Conservation (phyloP, 1,140 invertebrate genomes). For the Drosophila lacertosa region DNA sequence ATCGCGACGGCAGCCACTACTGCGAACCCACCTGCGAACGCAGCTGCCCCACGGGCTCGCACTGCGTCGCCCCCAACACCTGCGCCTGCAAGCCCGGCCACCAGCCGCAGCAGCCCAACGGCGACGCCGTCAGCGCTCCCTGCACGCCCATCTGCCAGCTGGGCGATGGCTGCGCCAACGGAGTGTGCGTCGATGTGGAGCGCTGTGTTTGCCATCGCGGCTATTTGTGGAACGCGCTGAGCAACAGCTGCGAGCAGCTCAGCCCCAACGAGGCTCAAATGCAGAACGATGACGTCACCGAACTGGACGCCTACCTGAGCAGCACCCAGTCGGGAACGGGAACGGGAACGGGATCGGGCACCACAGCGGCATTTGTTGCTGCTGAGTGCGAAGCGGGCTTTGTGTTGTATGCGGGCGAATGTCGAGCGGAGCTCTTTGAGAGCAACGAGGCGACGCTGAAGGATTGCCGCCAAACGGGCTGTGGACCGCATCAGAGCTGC, state of each 20-base stretch:
- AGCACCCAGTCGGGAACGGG: no score
- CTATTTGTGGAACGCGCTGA: conserved; percentile 45
- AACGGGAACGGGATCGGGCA: no score
- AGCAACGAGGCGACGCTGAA: conserved; percentile 48
- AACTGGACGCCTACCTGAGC: conserved; percentile 10
- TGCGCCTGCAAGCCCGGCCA: conserved; percentile 62
- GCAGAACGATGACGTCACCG: conserved; percentile 19
- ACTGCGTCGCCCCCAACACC: conserved; percentile 61
- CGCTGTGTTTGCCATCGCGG: conserved; percentile 54
- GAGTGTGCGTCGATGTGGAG: conserved; percentile 55
- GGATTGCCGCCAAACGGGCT: conserved; percentile 46
- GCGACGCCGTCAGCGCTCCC: conserved; percentile 55
- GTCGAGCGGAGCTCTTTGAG: conserved; percentile 59
- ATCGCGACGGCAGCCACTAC: conserved; percentile 60
- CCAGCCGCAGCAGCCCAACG: conserved; percentile 29
- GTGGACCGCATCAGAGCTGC: conserved; percentile 58
- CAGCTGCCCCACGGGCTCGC: conserved; percentile 42
- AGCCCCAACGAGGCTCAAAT: neutral
- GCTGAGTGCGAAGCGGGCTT: conserved; percentile 40
- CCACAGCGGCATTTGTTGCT: neutral
- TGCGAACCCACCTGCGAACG: conserved; percentile 65
- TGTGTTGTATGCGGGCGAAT: conserved; percentile 59
- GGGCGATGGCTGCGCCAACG: conserved; percentile 56
- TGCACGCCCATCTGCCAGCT: conserved; percentile 55
- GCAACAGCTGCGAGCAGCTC: conserved; percentile 26